Evolutionary conservation across 92 coral and sea anemone genomes (phyloP).

Genomic region (Metridium senile): DNA sequence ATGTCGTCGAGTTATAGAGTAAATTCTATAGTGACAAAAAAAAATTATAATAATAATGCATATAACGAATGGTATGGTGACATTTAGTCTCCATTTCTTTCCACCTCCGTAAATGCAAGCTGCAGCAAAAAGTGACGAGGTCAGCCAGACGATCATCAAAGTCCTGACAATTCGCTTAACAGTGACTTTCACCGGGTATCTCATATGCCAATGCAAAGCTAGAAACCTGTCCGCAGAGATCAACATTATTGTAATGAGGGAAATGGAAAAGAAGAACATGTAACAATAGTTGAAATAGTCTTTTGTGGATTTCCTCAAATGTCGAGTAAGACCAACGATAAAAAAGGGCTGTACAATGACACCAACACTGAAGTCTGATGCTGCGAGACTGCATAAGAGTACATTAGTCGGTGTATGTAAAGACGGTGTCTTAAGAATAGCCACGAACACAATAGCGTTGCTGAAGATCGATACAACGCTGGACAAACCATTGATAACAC

Average conservation of each 20-base stretch:
- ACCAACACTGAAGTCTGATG: conserved; percentile 1
- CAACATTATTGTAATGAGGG: not conserved
- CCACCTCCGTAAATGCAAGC: not conserved
- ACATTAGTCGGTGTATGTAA: conserved; percentile 16
- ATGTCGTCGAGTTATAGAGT: conserved; percentile 4
- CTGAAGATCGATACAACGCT: conserved; percentile 8
- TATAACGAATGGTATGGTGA: not conserved
- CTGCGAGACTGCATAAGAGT: conserved; percentile 22
- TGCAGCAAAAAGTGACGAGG: not conserved
- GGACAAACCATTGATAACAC: conserved; percentile 3
- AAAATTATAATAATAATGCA: not conserved
- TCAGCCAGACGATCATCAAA: not conserved
- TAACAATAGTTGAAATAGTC: not conserved
- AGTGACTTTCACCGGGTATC: conserved; percentile 3
- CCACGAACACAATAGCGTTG: conserved; percentile 9
- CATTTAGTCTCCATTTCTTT: not conserved
- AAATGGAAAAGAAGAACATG: not conserved
- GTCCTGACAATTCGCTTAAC: not conserved
- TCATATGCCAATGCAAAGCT: conserved; percentile 8
- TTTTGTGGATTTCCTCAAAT: not conserved
- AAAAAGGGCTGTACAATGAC: conserved; percentile 9
- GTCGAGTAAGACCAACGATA: not conserved
- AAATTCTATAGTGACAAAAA: conserved; percentile 4
- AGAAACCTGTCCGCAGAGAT: conserved; percentile 18
- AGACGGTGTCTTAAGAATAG: conserved; percentile 13